phyloP scores from a whole-genome alignment of 1,140 invertebrate genomes.

The Asbolus verrucosus region DNA sequence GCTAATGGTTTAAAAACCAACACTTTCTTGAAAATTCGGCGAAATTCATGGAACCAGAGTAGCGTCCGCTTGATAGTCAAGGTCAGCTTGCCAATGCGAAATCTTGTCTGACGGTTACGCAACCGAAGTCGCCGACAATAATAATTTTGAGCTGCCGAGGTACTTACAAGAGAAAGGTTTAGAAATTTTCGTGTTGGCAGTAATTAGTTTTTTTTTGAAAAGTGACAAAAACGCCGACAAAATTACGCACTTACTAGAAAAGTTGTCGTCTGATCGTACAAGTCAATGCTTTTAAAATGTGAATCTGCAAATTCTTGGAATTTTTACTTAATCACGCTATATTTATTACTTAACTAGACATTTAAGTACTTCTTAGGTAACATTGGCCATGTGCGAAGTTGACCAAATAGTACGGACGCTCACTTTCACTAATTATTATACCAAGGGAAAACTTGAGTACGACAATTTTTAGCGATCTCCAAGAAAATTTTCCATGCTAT shows the following conservation, averaged over 20 bases:
- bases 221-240: background rate
- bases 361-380: conserved; percentile 21
- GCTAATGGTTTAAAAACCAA: too few relatives aligned
- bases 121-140: conserved; percentile 2
- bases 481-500: background rate
- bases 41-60: too few relatives aligned
- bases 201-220: too few relatives aligned
- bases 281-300: conserved; percentile 17
- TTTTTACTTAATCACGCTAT: conserved; percentile 20
- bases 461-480: background rate
- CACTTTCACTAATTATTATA: too few relatives aligned
- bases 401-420: too few relatives aligned
- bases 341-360: conserved; percentile 28
- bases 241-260: conserved; percentile 8
- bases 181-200: conserved; percentile 10
- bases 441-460: too few relatives aligned
- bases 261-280: too few relatives aligned
- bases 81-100: conserved; percentile 6
- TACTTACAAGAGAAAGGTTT: conserved; percentile 19
- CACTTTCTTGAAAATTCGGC: too few relatives aligned
- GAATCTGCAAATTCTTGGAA: conserved; percentile 17
- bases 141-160: background rate
- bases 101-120: background rate
- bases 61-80: too few relatives aligned
- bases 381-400: too few relatives aligned